Base-by-base conservation (phyloP, 2,797 vertebrate genomes). In the Tokudaia tokunoshimensis region DNA sequence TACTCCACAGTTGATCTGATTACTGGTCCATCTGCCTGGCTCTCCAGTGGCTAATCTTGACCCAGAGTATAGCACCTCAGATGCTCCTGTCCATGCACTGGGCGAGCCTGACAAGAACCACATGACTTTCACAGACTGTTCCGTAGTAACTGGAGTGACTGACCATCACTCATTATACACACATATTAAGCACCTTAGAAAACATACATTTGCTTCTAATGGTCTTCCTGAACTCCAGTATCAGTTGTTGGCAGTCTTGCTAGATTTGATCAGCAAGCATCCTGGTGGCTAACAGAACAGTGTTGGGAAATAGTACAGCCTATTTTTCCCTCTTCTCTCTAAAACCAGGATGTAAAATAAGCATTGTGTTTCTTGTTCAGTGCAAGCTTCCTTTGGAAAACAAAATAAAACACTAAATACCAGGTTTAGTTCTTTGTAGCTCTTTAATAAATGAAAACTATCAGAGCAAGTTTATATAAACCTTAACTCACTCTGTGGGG, bases 381-480 rank as follows among this genome's bases (percentile, higher is more conserved):
- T n/a, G 1, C 34, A 89, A 92, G 70, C 88, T 95, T 11, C 2
- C 3, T 89, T 94, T n/a, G 61, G 70, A 14, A 24, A 37, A 31
- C 31, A 14, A 81, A 74, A 90, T 55, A 75, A 81, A 15, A 9
- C 10, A 1, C 20, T 90, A 86, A 92, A 83, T 67, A 1, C 87
- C 26, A 57, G 14, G 6, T 65, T 95, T 88, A 44, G 61, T 67
- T 92, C 78, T 84, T 63, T 19, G 41, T 47, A 59, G 0, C 52
- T 74, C 72, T 84, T 67, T 20, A 41, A 95, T 65, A 91, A 91
- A 57, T 57, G 34, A 90, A 92, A 92, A 61, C 31, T 26, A 86
- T 94, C n/a, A 88, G 5, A 31, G 3, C 9, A 94, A 81, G 31
- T 19, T 79, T 70, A 59, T 85, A 17, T 34, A 20, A 96, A 65